These are phyloP conservation scores for Pocillopora verrucosa DNA, from an alignment of 64 coral and sea anemone species.

Conservation along the genomic window DNA sequence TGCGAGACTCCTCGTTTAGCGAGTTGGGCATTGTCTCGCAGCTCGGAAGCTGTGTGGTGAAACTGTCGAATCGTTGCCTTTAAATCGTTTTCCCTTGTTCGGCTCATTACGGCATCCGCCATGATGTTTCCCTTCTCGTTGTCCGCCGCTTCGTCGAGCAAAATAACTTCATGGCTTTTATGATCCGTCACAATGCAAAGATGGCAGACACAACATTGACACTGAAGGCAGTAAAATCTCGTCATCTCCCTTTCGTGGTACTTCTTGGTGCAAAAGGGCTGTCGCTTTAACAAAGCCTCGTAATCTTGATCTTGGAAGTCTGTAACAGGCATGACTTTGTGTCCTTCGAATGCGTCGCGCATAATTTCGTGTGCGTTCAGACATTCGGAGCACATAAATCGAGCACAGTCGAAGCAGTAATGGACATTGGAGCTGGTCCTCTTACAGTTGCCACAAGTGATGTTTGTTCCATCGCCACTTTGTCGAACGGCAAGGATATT, in stretches of 20 bases:
- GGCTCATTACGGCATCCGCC: neutral
- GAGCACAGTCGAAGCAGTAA: no score
- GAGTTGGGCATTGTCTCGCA: neutral
- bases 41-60: neutral
- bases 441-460: neutral
- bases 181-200: neutral
- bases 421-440: no score
- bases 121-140: neutral
- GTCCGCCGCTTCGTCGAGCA: neutral
- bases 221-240: neutral
- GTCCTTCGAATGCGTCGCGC: neutral
- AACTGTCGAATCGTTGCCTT: neutral
- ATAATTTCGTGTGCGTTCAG: neutral
- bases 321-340: slow-evolving; percentile 2
- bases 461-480: neutral
- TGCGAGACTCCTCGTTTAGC: no score
- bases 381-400: no score
- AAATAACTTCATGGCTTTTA: neutral
- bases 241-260: neutral
- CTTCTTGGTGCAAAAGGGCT: neutral
- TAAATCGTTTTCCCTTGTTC: neutral
- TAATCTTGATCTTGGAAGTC: no score
- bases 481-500: neutral
- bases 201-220: neutral
- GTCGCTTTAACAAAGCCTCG: no score